These are phyloP conservation scores for Oplegnathus fasciatus DNA, from an alignment of 2,113 vertebrate genomes.

Conservation along the genomic window DNA sequence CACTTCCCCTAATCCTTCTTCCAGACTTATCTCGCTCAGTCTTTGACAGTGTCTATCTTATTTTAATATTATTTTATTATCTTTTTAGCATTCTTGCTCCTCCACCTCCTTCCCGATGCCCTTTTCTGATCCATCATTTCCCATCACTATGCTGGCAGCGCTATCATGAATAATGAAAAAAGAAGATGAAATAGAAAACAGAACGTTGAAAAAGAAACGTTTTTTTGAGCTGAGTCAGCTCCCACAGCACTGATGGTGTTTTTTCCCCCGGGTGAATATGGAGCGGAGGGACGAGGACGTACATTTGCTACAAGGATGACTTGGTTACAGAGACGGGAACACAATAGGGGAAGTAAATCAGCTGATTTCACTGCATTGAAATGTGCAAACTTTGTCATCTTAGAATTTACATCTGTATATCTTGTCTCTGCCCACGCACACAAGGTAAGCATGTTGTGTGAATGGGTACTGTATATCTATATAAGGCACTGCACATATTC, in stretches of 20 bases:
- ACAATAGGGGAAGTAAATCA: conserved; percentile 11
- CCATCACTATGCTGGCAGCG: conserved; percentile 29
- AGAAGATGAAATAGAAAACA: conserved; percentile 8
- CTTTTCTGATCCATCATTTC: conserved; percentile 72
- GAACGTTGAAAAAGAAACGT: conserved; percentile 21
- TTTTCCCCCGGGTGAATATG: conserved; percentile 56
- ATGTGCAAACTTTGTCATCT: conserved; percentile 8
- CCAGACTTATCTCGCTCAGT: conserved; percentile 61
- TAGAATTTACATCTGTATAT: not conserved
- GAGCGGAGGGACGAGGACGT: conserved; percentile 15
- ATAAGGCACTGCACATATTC: not conserved
- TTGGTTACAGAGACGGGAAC: not conserved
- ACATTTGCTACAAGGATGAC: not conserved
- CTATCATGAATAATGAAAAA: conserved; percentile 65
- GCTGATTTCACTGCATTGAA: conserved; percentile 16
- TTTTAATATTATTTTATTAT: conserved; percentile 69
- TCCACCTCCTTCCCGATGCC: conserved; percentile 38
- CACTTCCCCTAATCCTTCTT: conserved; percentile 50
- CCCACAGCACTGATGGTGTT: conserved; percentile 36
- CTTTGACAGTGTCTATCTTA: conserved; percentile 63
- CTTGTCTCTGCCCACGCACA: not conserved
- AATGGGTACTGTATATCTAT: not conserved
- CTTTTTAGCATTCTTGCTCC: conserved; percentile 51
- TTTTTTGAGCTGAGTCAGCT: conserved; percentile 69
- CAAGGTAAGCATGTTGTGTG: not conserved